Base-by-base conservation (phyloP, 35 echinoderm and acorn worm species). In the Ptychodera flava region DNA sequence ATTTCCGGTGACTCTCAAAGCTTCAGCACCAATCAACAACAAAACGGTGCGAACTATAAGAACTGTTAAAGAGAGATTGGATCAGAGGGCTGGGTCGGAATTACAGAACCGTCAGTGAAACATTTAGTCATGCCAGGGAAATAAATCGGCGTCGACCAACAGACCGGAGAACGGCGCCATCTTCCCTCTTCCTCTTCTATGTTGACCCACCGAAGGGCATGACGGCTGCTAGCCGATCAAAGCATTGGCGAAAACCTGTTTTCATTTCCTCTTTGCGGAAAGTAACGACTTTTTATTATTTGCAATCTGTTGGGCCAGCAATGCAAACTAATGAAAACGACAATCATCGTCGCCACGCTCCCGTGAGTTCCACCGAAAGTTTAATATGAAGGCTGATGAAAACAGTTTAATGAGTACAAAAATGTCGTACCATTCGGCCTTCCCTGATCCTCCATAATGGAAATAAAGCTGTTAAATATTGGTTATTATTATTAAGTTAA, bases 401-500 rank as follows among this genome's bases (percentile, higher is more conserved):
- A 64, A 64, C 45, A 64, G 45, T 64, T 12, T 64, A 64, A 64
- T 64, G 45, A 64, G 45, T 64, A 22, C 22, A 22, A 64, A 64
- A 64, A 64, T 64, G 22, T 64, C 45, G 45, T 64, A 64, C 22
- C 6, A 64, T n/a, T n/a, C n/a, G 22, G 22, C 45, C 22, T 64
- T 64, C 45, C 45, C 45, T 64, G 6, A 22, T 64, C 22, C 45
- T 12, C 22, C 22, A 12, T 64, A 64, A 64, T 64, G 45, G 45
- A 22, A 64, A 64, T 64, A 64, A 64, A 64, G 45, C 45, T 64
- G 45, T 64, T 64, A 64, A 64, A 6, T 6, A 64, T 64, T 64
- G 45, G 45, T 64, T 64, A 64, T 64, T 64, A 64, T 64, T 64
- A 64, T 64, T 64, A 64, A 64, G 45, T 64, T 64, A 64, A 64